Base-by-base conservation (phyloP, 23 tunicate species). In the Trididemnum miniatum region DNA sequence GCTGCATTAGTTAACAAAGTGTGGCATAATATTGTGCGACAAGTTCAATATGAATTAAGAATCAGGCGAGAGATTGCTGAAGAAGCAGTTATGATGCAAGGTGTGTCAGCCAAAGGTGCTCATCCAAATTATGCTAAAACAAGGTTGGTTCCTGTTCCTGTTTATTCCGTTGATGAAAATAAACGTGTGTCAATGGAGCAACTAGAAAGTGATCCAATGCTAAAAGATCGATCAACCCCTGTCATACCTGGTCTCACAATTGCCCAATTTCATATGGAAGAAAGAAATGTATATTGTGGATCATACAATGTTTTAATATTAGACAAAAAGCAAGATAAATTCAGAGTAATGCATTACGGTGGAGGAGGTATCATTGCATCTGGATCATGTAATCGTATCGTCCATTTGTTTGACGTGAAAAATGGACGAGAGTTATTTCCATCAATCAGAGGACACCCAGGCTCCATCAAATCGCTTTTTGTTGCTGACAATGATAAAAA, bases 241-340 rank as follows among this genome's bases (percentile, higher is more conserved):
- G 28, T 40, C 5, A 40, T 73, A 5, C 31, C 79, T 2, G 79
- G 79, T 2, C 5, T 38, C 7, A 73, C 57, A 9, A 77, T 54
- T 57, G 66, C 66, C 4, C 82, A 77, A 30, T 77, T 27, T 77
- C 67, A 77, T 51, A 52, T 65, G 75, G 95, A 89, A 72, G 95
- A 89, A 79, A 78, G 89, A 72, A 84, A 89, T 71, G 67, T 89
- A 1, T 89, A 72, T 60, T 89, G 89, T 54, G 88, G 95, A 30
- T 72, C 95, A 9, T 89, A 89, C 76, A 89, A 89, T 79, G 83
- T 89, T 20, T 82, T 89, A 1, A 86, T 89, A 3, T 83, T 89
- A 27, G 88, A 84, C 65, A 81, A 89, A 44, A 63, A 67, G 82
- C 73, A 18, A 72, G 91, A 73, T 35, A 52, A 31, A 31, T 32